phyloP scores from a whole-genome alignment of 2,113 vertebrate species.

The Rhineura floridana region DNA sequence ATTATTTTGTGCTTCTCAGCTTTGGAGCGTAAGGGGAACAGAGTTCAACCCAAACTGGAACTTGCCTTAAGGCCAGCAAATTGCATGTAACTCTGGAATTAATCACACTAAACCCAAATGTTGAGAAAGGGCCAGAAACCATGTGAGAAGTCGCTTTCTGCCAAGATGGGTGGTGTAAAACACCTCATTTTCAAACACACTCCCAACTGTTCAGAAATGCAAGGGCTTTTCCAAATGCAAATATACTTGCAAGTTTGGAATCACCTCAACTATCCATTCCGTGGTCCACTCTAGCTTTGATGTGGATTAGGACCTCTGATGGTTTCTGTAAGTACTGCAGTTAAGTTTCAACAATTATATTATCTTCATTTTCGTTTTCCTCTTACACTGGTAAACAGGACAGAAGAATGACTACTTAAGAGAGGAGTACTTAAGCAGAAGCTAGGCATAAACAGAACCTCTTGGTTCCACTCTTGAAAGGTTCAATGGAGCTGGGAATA shows the following conservation, averaged over 20 bases:
- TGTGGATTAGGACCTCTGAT: neutral
- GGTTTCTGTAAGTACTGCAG: neutral
- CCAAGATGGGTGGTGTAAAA: neutral
- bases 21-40: slow-evolving; percentile 1
- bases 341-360: neutral
- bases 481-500: neutral
- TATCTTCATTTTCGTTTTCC: neutral
- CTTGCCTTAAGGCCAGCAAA: slow-evolving; percentile 37
- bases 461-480: neutral
- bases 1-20: slow-evolving; percentile 23
- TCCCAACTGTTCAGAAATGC: neutral
- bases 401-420: neutral
- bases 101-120: slow-evolving; percentile 45
- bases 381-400: neutral
- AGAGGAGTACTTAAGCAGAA: neutral
- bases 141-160: slow-evolving; percentile 19
- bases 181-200: neutral
- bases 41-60: slow-evolving; percentile 31
- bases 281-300: neutral
- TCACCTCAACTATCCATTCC: neutral
- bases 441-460: neutral
- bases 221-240: neutral
- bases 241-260: neutral
- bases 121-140: slow-evolving; percentile 39
- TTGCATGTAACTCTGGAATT: slow-evolving; percentile 40